Base-by-base conservation (phyloP, 2,797 vertebrate genomes). In the Chelon auratus region DNA sequence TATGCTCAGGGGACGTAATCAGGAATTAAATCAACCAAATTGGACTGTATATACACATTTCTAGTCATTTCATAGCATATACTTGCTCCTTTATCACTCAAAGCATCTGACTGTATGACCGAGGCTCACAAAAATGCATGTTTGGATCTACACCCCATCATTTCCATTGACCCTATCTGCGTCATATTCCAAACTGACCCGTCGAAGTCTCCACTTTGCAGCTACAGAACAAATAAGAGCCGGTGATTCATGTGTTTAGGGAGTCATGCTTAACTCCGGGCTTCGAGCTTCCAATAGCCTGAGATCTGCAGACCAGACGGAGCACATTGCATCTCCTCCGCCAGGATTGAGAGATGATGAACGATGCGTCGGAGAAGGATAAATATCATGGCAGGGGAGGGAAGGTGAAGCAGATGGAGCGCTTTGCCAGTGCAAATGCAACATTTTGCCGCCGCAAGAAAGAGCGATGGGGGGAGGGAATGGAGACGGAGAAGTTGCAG, bases 271-370 rank as follows among this genome's bases (percentile, higher is more conserved):
- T 65, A 82, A 83, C 63, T 72, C 68, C n/a, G 13, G 50, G 22
- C 63, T 82, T 72, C 1, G 10, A 6, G 45, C 76, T 75, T 70
- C 26, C 30, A 33, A 33, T 3, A 33, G 42, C 67, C 63, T 72
- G 55, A 72, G 76, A 84, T 79, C 76, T 81, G 80, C 65, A 73
- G 76, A 83, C 60, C 70, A 77, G 75, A 63, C 68, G 37, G 53
- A 82, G 72, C 72, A 52, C 63, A 30, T 68, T 63, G 68, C 55
- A 20, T 83, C 77, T 66, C 61, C 76, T 67, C 53, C 58, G 68
- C 68, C 80, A 80, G 80, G 73, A 66, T 47, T 48, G 73, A 83
- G 71, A 51, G 71, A 79, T 83, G 80, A 89, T 69, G 78, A 84
- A 87, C 30, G 63, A 63, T 0, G 47, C 4, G 52, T 79, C 76